phyloP scores from a whole-genome alignment of 2,797 vertebrate species.

The Prionace glauca region DNA sequence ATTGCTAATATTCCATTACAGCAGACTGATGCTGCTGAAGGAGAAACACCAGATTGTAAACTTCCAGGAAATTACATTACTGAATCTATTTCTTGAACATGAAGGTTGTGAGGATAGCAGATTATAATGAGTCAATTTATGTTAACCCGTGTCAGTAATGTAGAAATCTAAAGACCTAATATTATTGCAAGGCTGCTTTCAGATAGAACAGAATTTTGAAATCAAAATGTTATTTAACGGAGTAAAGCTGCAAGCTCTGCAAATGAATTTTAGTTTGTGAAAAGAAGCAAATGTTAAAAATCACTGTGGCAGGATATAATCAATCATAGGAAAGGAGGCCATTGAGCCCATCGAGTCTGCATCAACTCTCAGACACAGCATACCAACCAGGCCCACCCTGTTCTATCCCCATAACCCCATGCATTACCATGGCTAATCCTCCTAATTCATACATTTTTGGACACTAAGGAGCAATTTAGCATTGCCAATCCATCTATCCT shows the following conservation, averaged over 20 bases:
- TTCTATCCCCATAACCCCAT: too few relatives aligned
- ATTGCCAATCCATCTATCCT: too few relatives aligned
- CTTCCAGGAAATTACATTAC: constrained; percentile 56
- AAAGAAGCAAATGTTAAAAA: background rate
- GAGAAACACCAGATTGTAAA: constrained; percentile 50
- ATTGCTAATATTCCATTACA: constrained; percentile 59
- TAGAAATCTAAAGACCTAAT: constrained; percentile 7
- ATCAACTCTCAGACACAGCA: too few relatives aligned
- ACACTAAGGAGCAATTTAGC: too few relatives aligned
- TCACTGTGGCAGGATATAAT: too few relatives aligned
- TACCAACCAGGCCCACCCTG: too few relatives aligned
- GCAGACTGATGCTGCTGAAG: constrained; percentile 46
- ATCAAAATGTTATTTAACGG: background rate
- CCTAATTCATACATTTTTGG: too few relatives aligned
- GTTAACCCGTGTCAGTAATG: background rate
- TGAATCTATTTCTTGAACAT: constrained; percentile 46
- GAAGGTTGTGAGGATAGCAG: constrained; percentile 10
- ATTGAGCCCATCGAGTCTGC: too few relatives aligned
- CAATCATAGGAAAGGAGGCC: too few relatives aligned
- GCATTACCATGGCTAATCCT: too few relatives aligned
- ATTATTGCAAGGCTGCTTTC: background rate
- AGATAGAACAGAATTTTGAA: background rate
- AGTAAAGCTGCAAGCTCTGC: background rate
- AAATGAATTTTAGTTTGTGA: background rate
- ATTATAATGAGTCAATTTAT: constrained; percentile 27